Evolutionary conservation across 2,888 invertebrate species (phyloP), one percentile per base, ranked within the genome.

Genomic region (Apodemia mormo): DNA sequence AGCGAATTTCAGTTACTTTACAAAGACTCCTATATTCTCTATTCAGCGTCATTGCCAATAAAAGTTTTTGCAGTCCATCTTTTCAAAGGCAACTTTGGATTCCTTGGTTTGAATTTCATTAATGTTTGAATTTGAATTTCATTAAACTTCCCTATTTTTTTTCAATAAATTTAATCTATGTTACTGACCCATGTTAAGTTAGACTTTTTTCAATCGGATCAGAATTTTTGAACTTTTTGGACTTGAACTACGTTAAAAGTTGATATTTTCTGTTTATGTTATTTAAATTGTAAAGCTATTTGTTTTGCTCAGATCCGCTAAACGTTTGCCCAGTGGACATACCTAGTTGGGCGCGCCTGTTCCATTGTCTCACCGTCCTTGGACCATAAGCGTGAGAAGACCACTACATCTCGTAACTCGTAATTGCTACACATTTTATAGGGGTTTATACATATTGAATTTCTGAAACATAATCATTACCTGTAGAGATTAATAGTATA

Each of bases 351-450:
- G 80, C 84, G 80, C 81, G 81, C 79, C 79, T 80, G 78, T 76
- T 77, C 83, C 83, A 85, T 90, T 90, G 89, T 88, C 82, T 85
- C 72, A 54, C 70, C 76, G 90, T 85, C 90, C 89, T 90, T 88
- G 88, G 82, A 73, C 72, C 78, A 75, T 71, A 71, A 76, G 73
- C 76, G 76, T 77, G 80, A 76, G 85, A 86, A 89, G 89, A 89
- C 80, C 87, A 80, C 75, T 82, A 80, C 80, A 81, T 78, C 80
- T 82, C 72, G 79, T 77, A 79, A 81, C 82, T 77, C 72, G 76
- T 75, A 70, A 66, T 71, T 58, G 66, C 68, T 67, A 71, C 69
- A 64, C 68, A 65, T 67, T 56, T 71, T 43, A 66, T 49, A 45
- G 66, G 45, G 40, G 29, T 29, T 8, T 66, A 9, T 22, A n/a